Evolutionary conservation across 1,140 invertebrate species (phyloP), one percentile per base, ranked within the genome.

Genomic region (Globodera ellingtonae): DNA sequence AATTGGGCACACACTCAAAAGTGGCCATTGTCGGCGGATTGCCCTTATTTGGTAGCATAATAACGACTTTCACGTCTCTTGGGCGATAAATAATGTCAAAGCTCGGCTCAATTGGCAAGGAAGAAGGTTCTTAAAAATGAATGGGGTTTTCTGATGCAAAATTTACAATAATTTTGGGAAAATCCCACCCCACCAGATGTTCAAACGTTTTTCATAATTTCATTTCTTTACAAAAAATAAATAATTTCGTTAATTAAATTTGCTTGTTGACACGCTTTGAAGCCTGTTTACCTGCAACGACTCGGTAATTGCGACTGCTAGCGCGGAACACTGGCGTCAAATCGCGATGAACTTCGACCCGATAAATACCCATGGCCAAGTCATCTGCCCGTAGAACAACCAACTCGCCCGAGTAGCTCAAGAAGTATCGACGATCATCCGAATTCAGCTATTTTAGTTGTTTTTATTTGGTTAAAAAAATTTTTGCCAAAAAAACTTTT

Each of bases 1-100:
- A 44, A 67, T 67, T 67, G n/a, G 66, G 66, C n/a, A 67, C 66
- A 44, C 66, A 67, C 35, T 67, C 66, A 67, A 67, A 67, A 13
- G n/a, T 67, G 8, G 66, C 3, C 66, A 67, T 21, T 21, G n/a
- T 44, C 18, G n/a, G 35, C 18, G 8, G 18, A 67, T 44, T 67
- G n/a, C 18, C 13, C 13, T 1, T 65, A 13, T 65, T 65, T 13
- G 8, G 8, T 44, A 15, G 3, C 50, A 52, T 13, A 52, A 52
- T 13, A 18, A 67, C 66, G 1, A 67, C 66, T 67, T 67, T 67
- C 66, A 67, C 66, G 18, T 67, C 66, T 67, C 18, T 67, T 21
- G 66, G 66, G 66, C 66, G 66, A 67, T 67, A 67, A 15, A 67
- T 18, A 44, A 67, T 67, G n/a, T 21, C 66, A 67, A 67, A 18